Base-by-base conservation (phyloP, 1,140 invertebrate species). In the Cydia fagiglandana region DNA sequence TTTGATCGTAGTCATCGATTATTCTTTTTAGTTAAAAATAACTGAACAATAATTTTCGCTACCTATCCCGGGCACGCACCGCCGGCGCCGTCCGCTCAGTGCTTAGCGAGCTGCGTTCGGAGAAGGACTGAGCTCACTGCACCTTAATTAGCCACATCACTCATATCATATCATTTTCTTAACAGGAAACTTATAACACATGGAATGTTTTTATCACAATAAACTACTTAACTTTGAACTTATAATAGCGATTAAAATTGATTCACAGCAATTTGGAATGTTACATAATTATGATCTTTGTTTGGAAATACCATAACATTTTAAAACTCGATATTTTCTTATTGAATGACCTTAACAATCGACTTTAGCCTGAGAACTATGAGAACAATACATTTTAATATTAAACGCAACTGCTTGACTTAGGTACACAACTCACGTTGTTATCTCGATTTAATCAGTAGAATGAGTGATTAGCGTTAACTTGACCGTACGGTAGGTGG, bases 141-240 rank as follows among this genome's bases (percentile, higher is more conserved):
- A 41, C 38, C 38, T 41, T 41, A 61, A 24, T 61, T 17, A 24
- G 20, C 56, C 20, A 61, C n/a, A 17, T 70, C 66, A 70, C 7
- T 13, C 45, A 47, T 47, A 41, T 13, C 45, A 47, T 47, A 41
- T 20, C n/a, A 45, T 70, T 70, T 70, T 70, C 66, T 20, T 70
- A 70, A 70, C 34, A 70, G 13, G 66, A 70, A n/a, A 68, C 50
- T 12, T 53, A 53, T 17, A 20, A 41, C n/a, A 12, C 66, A 17
- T 38, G 66, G 66, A 70, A 70, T 70, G 66, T 70, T 41, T 70
- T 70, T 70, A 70, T 70, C 66, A 70, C 66, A 70, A 70, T 45
- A 10, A 34, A 34, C 7, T 34, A 38, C 66, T 41, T 70, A 45
- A 38, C 66, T 38, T 61, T 61, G 56, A 7, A 61, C 56, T 61